These are phyloP conservation scores for Cephus pygmeus DNA, from an alignment of 2,888 invertebrate genomes.

Conservation along the genomic window DNA sequence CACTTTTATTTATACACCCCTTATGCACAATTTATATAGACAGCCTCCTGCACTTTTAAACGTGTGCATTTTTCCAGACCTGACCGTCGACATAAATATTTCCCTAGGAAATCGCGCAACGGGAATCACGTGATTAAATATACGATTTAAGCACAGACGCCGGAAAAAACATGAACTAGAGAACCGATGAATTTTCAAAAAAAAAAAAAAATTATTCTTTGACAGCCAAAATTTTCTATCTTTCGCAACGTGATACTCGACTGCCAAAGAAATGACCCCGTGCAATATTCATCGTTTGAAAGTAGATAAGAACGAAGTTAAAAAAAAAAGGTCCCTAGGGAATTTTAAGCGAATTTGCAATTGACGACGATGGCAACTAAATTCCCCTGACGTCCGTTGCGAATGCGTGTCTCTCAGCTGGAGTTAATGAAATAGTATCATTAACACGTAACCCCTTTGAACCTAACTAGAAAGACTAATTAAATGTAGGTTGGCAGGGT, in stretches of 20 bases:
- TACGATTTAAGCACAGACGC: no score
- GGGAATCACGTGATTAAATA: no score
- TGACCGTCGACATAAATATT: not conserved
- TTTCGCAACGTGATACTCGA: not conserved
- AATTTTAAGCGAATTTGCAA: not conserved
- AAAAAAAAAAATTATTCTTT: not conserved
- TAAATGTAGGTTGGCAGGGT: slow-evolving; percentile 5
- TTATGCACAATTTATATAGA: not conserved
- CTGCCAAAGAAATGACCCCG: not conserved
- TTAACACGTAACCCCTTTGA: slow-evolving; percentile 8
- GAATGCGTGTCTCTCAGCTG: not conserved
- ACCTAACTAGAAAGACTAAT: slow-evolving; percentile 9
- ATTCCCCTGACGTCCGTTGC: not conserved
- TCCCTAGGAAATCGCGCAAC: not conserved
- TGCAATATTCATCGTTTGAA: not conserved
- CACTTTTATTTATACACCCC: not conserved
- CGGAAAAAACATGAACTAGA: not conserved
- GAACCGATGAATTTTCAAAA: no score
- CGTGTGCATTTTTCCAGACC: not conserved
- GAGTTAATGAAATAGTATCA: slow-evolving; percentile 7
- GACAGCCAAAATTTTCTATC: not conserved
- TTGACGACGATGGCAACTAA: not conserved
- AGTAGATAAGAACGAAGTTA: not conserved
- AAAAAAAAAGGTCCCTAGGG: not conserved
- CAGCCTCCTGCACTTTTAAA: not conserved